A percentile compares a stretch with the other conserved stretches of the same genome.
phyloP scores from a whole-genome alignment of 2,888 invertebrate genomes.

The Parnassius glacialis region DNA sequence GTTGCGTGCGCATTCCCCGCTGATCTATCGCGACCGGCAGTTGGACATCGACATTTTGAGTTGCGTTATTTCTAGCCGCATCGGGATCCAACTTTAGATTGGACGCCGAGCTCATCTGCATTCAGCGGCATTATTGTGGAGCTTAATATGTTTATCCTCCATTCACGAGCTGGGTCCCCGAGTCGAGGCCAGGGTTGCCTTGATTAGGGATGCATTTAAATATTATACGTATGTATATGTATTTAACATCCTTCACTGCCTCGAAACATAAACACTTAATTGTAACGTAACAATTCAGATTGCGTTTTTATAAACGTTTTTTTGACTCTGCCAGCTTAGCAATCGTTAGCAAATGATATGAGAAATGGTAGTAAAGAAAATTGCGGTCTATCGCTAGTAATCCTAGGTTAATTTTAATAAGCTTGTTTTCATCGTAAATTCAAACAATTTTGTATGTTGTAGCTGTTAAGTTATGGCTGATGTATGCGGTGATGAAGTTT shows the following conservation, averaged over 20 bases:
- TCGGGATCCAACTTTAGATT: slow-evolving; percentile 70
- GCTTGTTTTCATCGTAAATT: slow-evolving; percentile 16
- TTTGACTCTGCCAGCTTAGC: no score
- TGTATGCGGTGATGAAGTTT: slow-evolving; percentile 61
- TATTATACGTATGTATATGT: no score
- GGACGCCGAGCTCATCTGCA: slow-evolving; percentile 67
- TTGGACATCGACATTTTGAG: slow-evolving; percentile 67
- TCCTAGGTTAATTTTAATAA: not conserved
- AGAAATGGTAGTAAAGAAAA: not conserved
- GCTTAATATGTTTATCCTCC: slow-evolving; percentile 58
- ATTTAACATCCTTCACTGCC: no score
- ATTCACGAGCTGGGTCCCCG: slow-evolving; percentile 47
- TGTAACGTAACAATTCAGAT: no score
- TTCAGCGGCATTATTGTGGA: slow-evolving; percentile 64
- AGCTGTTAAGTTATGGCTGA: slow-evolving; percentile 49
- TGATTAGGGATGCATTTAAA: not conserved
- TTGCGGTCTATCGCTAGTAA: not conserved
- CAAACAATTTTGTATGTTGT: slow-evolving; percentile 20
- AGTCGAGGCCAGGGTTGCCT: slow-evolving; percentile 20
- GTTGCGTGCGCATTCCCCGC: slow-evolving; percentile 3
- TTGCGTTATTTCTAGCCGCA: slow-evolving; percentile 69
- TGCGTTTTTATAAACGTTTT: no score
- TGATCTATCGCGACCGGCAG: slow-evolving; percentile 44
- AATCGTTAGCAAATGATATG: not conserved
- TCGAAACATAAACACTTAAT: no score